These are phyloP conservation scores for Paramormyrops kingsleyae DNA, from an alignment of 2,113 vertebrate genomes.

Conservation along the genomic window DNA sequence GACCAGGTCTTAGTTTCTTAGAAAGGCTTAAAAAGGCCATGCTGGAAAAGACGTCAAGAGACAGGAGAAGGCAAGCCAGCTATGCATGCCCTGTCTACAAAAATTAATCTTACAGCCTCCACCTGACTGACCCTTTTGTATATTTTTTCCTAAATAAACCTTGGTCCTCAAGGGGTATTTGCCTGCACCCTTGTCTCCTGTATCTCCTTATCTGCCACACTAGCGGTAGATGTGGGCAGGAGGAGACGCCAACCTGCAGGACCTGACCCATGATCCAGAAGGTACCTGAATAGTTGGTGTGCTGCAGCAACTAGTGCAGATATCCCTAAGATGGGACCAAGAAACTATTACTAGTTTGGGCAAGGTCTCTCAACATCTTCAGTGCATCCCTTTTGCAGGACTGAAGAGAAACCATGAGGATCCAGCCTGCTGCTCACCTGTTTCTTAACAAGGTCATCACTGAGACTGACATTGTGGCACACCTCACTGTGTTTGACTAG, in stretches of 20 bases:
- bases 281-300: neutral
- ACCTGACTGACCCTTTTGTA: neutral
- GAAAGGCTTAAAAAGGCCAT: neutral
- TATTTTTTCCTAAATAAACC: neutral
- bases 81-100: neutral
- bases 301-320: neutral
- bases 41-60: neutral
- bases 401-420: neutral
- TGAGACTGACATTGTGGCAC: neutral
- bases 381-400: neutral
- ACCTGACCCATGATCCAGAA: neutral
- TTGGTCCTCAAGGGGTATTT: neutral
- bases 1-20: neutral
- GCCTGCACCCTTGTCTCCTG: neutral
- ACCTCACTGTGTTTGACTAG: neutral
- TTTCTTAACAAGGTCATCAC: neutral
- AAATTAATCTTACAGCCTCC: neutral
- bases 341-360: neutral
- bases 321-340: neutral
- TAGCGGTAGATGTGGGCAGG: neutral
- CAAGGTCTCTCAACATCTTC: neutral
- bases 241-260: neutral
- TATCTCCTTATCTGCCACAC: neutral
- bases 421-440: neutral
- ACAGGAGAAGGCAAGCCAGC: neutral